Base-by-base conservation (phyloP, 2,888 invertebrate species). In the Dicycla oo region DNA sequence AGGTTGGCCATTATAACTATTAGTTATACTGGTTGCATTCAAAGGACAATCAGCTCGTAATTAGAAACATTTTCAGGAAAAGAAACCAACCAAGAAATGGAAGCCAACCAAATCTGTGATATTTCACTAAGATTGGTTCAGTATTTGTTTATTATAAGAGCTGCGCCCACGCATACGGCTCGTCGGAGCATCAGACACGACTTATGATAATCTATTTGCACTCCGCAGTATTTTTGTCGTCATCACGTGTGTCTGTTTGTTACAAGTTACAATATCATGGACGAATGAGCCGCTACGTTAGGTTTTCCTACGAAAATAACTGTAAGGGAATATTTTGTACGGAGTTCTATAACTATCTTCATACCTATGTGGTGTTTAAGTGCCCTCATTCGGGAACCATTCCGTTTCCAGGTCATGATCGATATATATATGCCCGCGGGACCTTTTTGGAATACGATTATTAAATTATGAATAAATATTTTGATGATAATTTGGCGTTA, bases 141-240 rank as follows among this genome's bases (percentile, higher is more conserved):
- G 60, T 60, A 54, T 62, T 40, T 77, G 77, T 77, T 77, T 77
- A 75, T 78, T 64, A 34, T 60, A 58, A 60, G 68, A 60, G 60
- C 3, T 45, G 38, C 63, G 75, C 78, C 78, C 63, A 78, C 78
- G 68, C 78, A 80, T 43, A 58, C 49, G 11, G 47, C 53, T 49
- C 60, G 43, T 56, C 51, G 38, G 26, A 54, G 49, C 34, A 80
- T 68, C 49, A 62, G 67, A 62, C 60, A 34, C 62, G 62, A 38
- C 57, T 62, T 63, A 23, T 53, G 64, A 80, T n/a, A n/a, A n/a
- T 80, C 60, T 78, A 75, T 75, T 78, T 78, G 56, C 56, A 49
- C 26, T 64, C n/a, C 26, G 43, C 40, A 20, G 51, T 75, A 80
- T 75, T 80, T 56, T 81, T 8, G 53, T 40, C 26, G 13, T 3